Conservation (phyloP, 2,113 vertebrate genomes). For the Arvicanthis niloticus region DNA sequence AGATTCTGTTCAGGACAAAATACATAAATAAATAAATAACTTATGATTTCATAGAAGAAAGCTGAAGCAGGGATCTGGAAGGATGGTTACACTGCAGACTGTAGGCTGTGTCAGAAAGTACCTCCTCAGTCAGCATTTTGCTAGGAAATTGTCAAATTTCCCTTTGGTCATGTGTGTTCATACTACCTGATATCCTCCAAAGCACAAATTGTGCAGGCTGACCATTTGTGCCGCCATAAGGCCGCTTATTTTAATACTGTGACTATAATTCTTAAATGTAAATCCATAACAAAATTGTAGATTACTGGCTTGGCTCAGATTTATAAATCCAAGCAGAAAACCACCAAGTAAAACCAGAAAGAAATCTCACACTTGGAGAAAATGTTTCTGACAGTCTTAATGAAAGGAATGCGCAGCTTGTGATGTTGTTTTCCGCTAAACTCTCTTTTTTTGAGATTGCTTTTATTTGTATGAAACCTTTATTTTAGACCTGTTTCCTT, state of each 20-base stretch:
- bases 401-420: conserved; percentile 29
- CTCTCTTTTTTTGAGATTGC: conserved; percentile 46
- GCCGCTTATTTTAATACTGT: conserved; percentile 75
- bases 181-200: conserved; percentile 68
- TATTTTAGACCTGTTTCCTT: conserved; percentile 15
- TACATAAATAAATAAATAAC: neutral
- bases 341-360: conserved; percentile 51
- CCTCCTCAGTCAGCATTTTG: conserved; percentile 66
- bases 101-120: conserved; percentile 60
- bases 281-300: conserved; percentile 72
- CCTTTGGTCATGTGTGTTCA: conserved; percentile 66
- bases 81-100: neutral
- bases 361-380: conserved; percentile 67
- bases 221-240: conserved; percentile 79
- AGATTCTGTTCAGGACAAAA: neutral
- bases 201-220: neutral
- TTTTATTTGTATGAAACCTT: conserved; percentile 45
- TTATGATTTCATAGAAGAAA: neutral
- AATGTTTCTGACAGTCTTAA: conserved; percentile 75
- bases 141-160: conserved; percentile 63
- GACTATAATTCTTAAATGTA: conserved; percentile 71
- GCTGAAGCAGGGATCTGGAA: neutral
- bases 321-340: conserved; percentile 72
- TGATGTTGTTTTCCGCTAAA: neutral
- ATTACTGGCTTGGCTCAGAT: conserved; percentile 50